These are phyloP conservation scores for Lepidochitona cinerea DNA, from an alignment of 2,888 invertebrate species.

Conservation along the genomic window DNA sequence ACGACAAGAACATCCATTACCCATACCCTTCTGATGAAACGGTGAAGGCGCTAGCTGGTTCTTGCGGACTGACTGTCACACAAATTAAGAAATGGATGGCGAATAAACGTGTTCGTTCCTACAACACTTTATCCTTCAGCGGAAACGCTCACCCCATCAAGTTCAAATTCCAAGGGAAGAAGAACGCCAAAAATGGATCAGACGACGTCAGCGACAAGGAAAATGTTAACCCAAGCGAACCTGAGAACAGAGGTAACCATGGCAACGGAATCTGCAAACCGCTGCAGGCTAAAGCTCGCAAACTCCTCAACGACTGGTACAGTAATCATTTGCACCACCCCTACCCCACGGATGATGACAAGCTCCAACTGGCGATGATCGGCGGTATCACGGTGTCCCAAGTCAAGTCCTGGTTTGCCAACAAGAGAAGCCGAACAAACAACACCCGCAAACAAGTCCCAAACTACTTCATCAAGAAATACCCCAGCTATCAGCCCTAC, in stretches of 20 bases:
- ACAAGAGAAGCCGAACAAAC: slow-evolving; percentile 55
- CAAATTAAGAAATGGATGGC: slow-evolving; percentile 67
- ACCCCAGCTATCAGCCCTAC: slow-evolving; percentile 44
- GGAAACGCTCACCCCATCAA: slow-evolving; percentile 61
- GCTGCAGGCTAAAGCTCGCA: slow-evolving; percentile 35
- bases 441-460: slow-evolving; percentile 55
- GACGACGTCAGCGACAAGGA: slow-evolving; percentile 26
- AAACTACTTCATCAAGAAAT: slow-evolving; percentile 54
- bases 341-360: slow-evolving; percentile 54
- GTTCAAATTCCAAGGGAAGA: slow-evolving; percentile 43
- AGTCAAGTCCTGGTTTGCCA: slow-evolving; percentile 62
- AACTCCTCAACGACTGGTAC: slow-evolving; percentile 51
- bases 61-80: slow-evolving; percentile 42
- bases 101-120: slow-evolving; percentile 60
- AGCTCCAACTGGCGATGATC: slow-evolving; percentile 40
- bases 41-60: slow-evolving; percentile 40
- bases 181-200: slow-evolving; percentile 20
- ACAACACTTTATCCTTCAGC: slow-evolving; percentile 63
- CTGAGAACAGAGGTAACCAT: background rate
- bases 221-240: slow-evolving; percentile 10
- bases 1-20: slow-evolving; percentile 50
- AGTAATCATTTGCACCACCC: slow-evolving; percentile 44
- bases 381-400: slow-evolving; percentile 47
- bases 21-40: slow-evolving; percentile 59
- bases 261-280: slow-evolving; percentile 35